Conservation (phyloP, 2,113 vertebrate species). For the Blennius ocellaris region DNA sequence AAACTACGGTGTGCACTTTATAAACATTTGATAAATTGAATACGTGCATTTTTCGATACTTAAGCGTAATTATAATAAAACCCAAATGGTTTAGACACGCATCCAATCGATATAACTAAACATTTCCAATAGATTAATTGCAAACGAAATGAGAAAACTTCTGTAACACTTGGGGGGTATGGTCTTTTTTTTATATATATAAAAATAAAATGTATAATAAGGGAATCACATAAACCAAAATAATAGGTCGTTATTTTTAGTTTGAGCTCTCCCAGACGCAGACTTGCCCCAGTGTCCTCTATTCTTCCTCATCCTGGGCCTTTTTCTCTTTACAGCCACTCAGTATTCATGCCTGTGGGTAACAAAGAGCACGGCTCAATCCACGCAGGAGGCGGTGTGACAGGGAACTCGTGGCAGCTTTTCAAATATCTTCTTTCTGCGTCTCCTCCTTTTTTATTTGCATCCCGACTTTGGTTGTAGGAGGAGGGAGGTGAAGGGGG, state of each 20-base stretch:
- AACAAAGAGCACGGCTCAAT: conserved; percentile 85
- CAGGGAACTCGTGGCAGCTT: conserved; percentile 89
- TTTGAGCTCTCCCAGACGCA: conserved; percentile 66
- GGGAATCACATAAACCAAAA: neutral
- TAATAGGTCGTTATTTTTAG: conserved; percentile 18
- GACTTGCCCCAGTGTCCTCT: conserved; percentile 29
- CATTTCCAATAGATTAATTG: too few relatives aligned
- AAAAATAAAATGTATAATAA: neutral
- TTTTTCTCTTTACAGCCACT: conserved; percentile 80
- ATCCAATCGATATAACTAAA: too few relatives aligned
- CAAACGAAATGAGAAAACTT: neutral
- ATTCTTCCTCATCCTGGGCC: conserved; percentile 37
- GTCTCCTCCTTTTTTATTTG: conserved; percentile 67
- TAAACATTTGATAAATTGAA: neutral
- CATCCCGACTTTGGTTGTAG: conserved; percentile 57
- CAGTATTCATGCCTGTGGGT: conserved; percentile 86
- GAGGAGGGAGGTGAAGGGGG: neutral
- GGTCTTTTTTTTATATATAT: too few relatives aligned
- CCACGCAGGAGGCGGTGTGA: conserved; percentile 89
- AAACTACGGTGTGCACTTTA: neutral
- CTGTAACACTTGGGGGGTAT: neutral
- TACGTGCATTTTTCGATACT: too few relatives aligned
- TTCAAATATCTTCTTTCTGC: conserved; percentile 80
- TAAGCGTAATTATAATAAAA: too few relatives aligned
- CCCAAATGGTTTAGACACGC: too few relatives aligned